Base-by-base conservation (phyloP, 35 echinoderm and acorn worm species). In the Ophiothrix spiculata region DNA sequence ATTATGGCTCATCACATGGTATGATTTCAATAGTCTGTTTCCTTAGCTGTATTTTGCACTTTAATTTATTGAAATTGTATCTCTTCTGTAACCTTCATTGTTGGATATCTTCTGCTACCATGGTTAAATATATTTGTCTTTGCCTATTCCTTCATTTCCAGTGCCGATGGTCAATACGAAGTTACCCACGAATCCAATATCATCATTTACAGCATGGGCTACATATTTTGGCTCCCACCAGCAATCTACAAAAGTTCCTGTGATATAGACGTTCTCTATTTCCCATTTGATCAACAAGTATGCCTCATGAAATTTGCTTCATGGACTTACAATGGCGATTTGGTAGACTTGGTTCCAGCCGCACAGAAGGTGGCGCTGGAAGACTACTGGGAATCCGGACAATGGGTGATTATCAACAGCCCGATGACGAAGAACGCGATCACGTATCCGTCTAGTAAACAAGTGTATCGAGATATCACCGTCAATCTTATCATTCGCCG, bases 331-430 rank as follows among this genome's bases (percentile, higher is more conserved):
- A 63, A 85, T 75, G 83, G 83, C 0, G 32, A 21, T 25, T 36
- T 85, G 6, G 74, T 85, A 19, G 83, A 85, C 25, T 37, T 85
- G 32, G 34, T 37, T 37, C 45, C 83, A 11, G 31, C 23, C 56
- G 32, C 10, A 31, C 25, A 75, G 17, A 23, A 75, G 10, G 83
- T 85, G 17, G 60, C 63, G n/a, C 60, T 85, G 11, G 83, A 85
- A 37, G 83, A 85, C 31, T 85, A 85, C 83, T 85, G 83, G 83
- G 83, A 85, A 85, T 73, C 54, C 35, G 83, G 83, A 35, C 56
- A 85, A 75, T 85, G 83, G 83, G 83, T 73, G 33, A 85, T 85
- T 19, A 85, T 85, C 11, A 64, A 35, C 56, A 73, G 54, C 2
- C 83, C 83, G 4, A 63, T 35, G 3, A 37, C 56, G 2, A 60